Base-by-base conservation (phyloP, 2,888 invertebrate species). In the Oxystoma pomonae region DNA sequence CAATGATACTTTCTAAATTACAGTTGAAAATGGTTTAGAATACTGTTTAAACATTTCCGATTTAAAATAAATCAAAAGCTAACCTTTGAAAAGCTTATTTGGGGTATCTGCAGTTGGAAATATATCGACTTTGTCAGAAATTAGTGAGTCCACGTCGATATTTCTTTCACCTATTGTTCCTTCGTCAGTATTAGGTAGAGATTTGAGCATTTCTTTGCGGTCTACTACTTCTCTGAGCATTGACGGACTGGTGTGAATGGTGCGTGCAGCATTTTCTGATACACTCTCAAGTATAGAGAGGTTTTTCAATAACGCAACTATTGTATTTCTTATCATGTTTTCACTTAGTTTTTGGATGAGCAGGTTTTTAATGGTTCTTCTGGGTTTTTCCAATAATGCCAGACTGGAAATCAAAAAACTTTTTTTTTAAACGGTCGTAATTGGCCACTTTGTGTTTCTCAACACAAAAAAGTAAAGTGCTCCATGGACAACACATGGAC, bases 41-140 rank as follows among this genome's bases (percentile, higher is more conserved):
- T n/a, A n/a, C n/a, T n/a, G n/a, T n/a, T n/a, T n/a, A n/a, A n/a
- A n/a, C n/a, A n/a, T n/a, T n/a, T n/a, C n/a, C n/a, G n/a, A n/a
- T n/a, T n/a, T n/a, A n/a, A n/a, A n/a, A n/a, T n/a, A n/a, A n/a
- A n/a, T n/a, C n/a, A 35, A 7, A 35, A 35, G 12, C 35, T 7
- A 7, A 35, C 35, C 94, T 76, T 91, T 85, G 73, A 93, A 92
- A 1, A 94, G 75, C 72, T 82, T 81, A 65, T 86, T 84, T 50
- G 90, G 88, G 0, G 94, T 92, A 60, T 87, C 84, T 63, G 83
- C 81, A 74, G 90, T 89, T 0, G 94, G 94, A 75, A 92, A 93
- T 68, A 89, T 78, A 66, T 87, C 85, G 59, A 84, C 83, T 75
- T 86, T 86, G 89, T 84, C 82, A 72, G 83, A 82, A 7, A 87